Base-by-base conservation (phyloP, 2,113 vertebrate genomes). In the Paracyprichromis sp. region DNA sequence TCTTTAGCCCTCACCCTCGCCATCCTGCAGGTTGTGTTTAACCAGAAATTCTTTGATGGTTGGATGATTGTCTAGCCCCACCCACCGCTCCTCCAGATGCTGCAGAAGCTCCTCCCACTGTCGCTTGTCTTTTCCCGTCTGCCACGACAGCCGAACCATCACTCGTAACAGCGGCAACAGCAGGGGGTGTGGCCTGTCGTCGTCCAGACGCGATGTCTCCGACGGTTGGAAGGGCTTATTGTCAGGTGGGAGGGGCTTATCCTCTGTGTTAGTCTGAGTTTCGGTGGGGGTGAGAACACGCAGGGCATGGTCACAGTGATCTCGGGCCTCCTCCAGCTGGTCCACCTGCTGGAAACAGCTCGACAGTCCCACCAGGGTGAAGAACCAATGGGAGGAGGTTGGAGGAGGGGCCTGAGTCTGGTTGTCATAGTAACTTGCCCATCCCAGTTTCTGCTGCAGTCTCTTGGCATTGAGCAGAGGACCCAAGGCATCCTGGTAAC, bases 301-400 rank as follows among this genome's bases (percentile, higher is more conserved):
- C 36, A 99, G 93, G 6, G 98, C 98, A 50, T 92, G 96, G 90
- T 98, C 97, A 0, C 98, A 98, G 94, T 97, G 97, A 5, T 96
- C 88, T 8, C 97, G 96, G 3, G 98, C 98, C 57, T 99, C 97
- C 1, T 92, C 91, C 2, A 97, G 95, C 84, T 97, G 95, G 1
- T 98, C 98, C 90, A 97, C 95, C 83, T 98, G 98, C 92, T 99
- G 98, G 91, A 98, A 97, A 87, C 98, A 99, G 57, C 96, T 96
- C 0, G 96, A 96, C 94, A 99, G 94, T 3, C 97, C 98, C 0
- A 97, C 96, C 89, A 98, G 92, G 0, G 97, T 98, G 92, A 98
- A 96, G 78, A 99, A 92, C 92, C 97, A 97, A 86, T 96, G 97
- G 43, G 90, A 83, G 17, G 93, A 90, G 54, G 91, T n/a, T n/a